Evolutionary conservation across 2,797 vertebrate species (phyloP).

Genomic region (Poecilia wingei): DNA sequence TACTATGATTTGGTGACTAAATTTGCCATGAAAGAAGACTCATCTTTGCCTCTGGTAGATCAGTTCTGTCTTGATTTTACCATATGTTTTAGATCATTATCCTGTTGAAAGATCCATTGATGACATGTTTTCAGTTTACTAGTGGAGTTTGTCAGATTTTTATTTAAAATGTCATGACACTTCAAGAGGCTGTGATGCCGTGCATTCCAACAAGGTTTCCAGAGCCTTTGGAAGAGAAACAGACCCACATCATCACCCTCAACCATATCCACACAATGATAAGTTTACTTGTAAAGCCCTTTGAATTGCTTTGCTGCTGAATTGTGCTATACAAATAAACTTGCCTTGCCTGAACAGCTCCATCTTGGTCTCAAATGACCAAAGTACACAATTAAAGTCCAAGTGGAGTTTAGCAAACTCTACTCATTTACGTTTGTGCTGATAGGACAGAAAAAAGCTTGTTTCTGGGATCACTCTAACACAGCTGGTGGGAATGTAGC

Average conservation of each 20-base stretch:
- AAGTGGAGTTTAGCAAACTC: background rate
- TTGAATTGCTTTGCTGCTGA: background rate
- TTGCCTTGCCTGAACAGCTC: background rate
- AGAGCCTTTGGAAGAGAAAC: background rate
- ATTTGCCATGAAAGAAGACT: background rate
- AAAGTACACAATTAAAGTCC: background rate
- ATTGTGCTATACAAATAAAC: background rate
- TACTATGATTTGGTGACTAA: background rate
- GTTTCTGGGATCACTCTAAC: background rate
- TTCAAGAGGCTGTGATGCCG: background rate
- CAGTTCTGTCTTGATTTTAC: background rate
- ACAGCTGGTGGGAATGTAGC: background rate
- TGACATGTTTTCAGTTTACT: background rate
- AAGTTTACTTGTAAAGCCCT: background rate
- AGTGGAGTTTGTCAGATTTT: too few species aligned
- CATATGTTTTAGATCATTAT: background rate
- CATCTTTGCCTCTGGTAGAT: background rate
- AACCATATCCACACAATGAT: background rate
- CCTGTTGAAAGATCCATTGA: background rate
- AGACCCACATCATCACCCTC: background rate
- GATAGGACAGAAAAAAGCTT: background rate
- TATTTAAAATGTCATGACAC: background rate
- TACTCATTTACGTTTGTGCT: background rate
- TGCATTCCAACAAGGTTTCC: background rate
- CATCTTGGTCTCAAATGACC: background rate